Evolutionary conservation across 2,113 vertebrate species (phyloP).

Genomic region (Ovis aries): DNA sequence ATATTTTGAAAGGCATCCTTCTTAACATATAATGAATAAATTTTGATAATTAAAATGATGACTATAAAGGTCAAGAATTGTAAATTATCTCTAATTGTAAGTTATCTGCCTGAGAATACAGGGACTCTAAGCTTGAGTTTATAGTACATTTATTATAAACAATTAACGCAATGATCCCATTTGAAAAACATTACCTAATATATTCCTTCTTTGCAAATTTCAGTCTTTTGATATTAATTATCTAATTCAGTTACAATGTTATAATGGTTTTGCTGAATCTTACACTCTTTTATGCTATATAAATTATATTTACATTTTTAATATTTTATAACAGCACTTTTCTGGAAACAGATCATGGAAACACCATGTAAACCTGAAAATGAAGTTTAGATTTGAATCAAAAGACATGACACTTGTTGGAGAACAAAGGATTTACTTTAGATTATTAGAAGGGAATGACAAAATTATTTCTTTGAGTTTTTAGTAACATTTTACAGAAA

Average conservation of each 20-base stretch:
- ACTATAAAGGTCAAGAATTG: background rate
- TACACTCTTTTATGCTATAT: background rate
- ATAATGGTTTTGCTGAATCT: background rate
- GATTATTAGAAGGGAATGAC: background rate
- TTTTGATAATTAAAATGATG: background rate
- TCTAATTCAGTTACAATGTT: background rate
- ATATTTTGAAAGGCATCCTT: background rate
- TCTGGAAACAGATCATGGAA: background rate
- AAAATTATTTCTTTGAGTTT: background rate
- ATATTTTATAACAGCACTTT: background rate
- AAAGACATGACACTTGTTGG: background rate
- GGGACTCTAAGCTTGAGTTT: background rate
- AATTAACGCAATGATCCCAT: background rate
- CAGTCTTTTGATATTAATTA: background rate
- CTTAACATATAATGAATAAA: background rate
- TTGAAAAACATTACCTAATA: background rate
- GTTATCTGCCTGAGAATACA: background rate
- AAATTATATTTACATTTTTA: background rate
- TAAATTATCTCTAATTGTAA: background rate
- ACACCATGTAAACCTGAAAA: background rate
- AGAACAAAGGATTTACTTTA: background rate
- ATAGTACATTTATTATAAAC: background rate
- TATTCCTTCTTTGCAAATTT: background rate
- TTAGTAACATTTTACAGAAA: background rate
- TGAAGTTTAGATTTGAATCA: background rate